These are phyloP conservation scores for Nasonia vitripennis DNA, from an alignment of 1,140 invertebrate genomes.

Conservation along the genomic window DNA sequence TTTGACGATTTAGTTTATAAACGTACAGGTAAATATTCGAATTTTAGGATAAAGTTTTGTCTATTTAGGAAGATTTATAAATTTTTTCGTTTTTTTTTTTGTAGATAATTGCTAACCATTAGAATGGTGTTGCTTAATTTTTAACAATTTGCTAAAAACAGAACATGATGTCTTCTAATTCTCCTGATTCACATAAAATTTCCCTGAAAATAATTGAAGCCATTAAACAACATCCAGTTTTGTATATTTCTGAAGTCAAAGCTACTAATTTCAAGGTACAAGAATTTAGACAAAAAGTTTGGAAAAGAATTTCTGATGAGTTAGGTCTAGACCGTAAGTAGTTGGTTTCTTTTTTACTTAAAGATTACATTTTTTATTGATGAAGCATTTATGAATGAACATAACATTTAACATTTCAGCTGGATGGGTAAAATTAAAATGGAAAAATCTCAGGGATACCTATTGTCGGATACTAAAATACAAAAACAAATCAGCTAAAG, in stretches of 20 bases:
- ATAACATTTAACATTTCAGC: slow-evolving; percentile 58
- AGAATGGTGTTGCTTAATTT: background rate
- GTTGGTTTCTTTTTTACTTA: slow-evolving; percentile 4
- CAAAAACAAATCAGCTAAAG: slow-evolving; percentile 69
- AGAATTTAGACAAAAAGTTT: slow-evolving; percentile 72
- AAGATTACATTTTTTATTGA: background rate
- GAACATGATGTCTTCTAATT: slow-evolving; percentile 57
- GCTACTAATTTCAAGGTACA: slow-evolving; percentile 66
- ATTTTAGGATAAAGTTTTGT: no score
- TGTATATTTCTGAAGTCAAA: slow-evolving; percentile 70
- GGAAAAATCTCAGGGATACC: slow-evolving; percentile 72
- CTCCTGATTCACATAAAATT: slow-evolving; percentile 69
- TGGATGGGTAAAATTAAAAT: slow-evolving; percentile 67
- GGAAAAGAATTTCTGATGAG: slow-evolving; percentile 70
- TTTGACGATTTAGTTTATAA: no score
- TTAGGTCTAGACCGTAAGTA: slow-evolving; percentile 69
- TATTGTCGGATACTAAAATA: slow-evolving; percentile 70
- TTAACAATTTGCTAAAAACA: background rate
- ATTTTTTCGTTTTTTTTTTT: no score
- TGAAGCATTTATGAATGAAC: background rate
- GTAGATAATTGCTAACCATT: background rate
- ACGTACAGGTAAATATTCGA: no score
- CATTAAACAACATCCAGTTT: slow-evolving; percentile 70
- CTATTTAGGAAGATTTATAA: no score
- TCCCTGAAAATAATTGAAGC: slow-evolving; percentile 70